These are phyloP conservation scores for Arctopsyche grandis DNA, from an alignment of 1,140 invertebrate species.

Conservation along the genomic window DNA sequence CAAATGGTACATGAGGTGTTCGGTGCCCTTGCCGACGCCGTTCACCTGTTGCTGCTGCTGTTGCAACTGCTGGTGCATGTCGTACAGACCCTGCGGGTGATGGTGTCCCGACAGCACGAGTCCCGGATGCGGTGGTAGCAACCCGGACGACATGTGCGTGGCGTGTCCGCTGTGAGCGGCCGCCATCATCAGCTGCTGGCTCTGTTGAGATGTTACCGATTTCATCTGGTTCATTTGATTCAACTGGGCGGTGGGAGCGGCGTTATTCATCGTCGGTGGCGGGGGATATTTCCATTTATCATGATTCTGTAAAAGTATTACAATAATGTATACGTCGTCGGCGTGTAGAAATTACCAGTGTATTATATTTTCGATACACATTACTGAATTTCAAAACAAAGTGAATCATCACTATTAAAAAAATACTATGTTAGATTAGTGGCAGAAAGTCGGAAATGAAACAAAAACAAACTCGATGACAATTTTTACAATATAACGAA, in stretches of 20 bases:
- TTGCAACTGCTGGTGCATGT: conserved; percentile 60
- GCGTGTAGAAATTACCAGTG: conserved; percentile 40
- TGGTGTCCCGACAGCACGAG: conserved; percentile 48
- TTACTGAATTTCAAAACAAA: too few relatives aligned
- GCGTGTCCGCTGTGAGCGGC: conserved; percentile 12
- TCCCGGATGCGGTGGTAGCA: conserved; percentile 37
- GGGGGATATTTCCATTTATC: conserved; percentile 77
- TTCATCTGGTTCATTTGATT: conserved; percentile 60
- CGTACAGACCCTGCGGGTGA: conserved; percentile 62
- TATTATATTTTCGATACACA: too few relatives aligned
- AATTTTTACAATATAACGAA: too few relatives aligned
- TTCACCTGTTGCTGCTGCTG: conserved; percentile 65
- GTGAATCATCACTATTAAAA: too few relatives aligned
- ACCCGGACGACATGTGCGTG: conserved; percentile 31
- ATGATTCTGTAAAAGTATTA: conserved; percentile 74
- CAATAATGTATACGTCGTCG: conserved; percentile 51
- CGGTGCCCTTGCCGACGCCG: conserved; percentile 69
- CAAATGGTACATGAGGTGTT: conserved; percentile 74
- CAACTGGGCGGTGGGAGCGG: conserved; percentile 58
- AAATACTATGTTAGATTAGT: too few relatives aligned
- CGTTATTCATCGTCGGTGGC: conserved; percentile 63
- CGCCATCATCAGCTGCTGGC: conserved; percentile 54
- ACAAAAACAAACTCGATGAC: too few relatives aligned
- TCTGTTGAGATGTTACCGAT: conserved; percentile 67
- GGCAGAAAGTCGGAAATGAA: too few relatives aligned